phyloP scores from a whole-genome alignment of 2,888 invertebrate genomes.

The Epinotia demarniana region DNA sequence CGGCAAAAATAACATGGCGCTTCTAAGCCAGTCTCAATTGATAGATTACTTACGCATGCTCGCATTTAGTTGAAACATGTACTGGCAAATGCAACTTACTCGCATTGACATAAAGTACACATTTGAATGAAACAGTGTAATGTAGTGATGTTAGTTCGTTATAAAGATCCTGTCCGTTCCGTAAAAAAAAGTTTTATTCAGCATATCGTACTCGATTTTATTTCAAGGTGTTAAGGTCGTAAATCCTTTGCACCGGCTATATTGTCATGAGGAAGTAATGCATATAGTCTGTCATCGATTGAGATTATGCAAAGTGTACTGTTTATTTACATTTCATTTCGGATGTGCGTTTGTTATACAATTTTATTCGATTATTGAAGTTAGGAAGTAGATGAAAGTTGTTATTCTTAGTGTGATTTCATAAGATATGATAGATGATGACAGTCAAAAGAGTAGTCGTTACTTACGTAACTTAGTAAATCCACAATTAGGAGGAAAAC shows the following conservation, averaged over 20 bases:
- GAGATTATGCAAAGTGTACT: slow-evolving; percentile 27
- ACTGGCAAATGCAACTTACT: not conserved
- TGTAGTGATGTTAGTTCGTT: not conserved
- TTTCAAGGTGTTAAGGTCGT: not conserved
- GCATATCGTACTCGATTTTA: not conserved
- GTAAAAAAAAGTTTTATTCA: slow-evolving; percentile 29
- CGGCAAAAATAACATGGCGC: not conserved
- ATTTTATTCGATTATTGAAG: slow-evolving; percentile 18
- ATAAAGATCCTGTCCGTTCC: slow-evolving; percentile 3
- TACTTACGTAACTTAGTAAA: not conserved
- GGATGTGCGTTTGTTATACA: slow-evolving; percentile 3
- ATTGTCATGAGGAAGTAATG: slow-evolving; percentile 13
- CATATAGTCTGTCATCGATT: slow-evolving; percentile 32
- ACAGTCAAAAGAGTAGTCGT: not conserved
- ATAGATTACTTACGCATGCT: slow-evolving; percentile 19
- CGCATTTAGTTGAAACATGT: not conserved
- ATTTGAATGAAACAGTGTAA: not conserved
- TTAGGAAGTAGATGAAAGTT: slow-evolving; percentile 21
- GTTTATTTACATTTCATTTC: slow-evolving; percentile 31
- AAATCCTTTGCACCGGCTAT: not conserved
- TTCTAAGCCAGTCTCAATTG: slow-evolving; percentile 22
- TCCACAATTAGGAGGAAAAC: not conserved
- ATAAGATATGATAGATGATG: not conserved
- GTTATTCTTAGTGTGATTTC: slow-evolving; percentile 6
- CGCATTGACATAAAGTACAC: not conserved